A percentile compares a stretch with the other conserved stretches of the same genome.
Conservation (phyloP, 2,888 invertebrate species). For the Tubulanus polymorphus region DNA sequence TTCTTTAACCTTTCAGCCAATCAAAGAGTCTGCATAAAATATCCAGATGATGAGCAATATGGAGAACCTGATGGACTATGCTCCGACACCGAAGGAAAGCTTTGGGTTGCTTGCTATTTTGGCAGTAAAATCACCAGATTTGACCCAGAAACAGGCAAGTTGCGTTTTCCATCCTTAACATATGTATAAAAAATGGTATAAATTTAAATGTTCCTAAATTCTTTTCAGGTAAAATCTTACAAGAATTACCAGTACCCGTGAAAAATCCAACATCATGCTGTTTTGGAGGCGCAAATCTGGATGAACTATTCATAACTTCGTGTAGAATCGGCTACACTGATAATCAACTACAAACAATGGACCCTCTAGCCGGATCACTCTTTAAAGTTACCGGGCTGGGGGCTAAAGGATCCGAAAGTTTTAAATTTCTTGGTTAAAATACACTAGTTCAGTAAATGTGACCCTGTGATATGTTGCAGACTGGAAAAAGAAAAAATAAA, state of each 20-base stretch:
- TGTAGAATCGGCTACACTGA: constrained; percentile 53
- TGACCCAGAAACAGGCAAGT: constrained; percentile 47
- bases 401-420: constrained; percentile 41
- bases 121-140: constrained; percentile 63
- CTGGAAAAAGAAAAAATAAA: too few relatives aligned
- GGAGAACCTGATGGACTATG: constrained; percentile 65
- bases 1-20: too few relatives aligned
- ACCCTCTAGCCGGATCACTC: constrained; percentile 44
- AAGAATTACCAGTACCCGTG: constrained; percentile 63
- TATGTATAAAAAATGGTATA: too few relatives aligned
- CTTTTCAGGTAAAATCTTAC: constrained; percentile 59
- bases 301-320: constrained; percentile 68
- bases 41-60: too few relatives aligned
- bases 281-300: constrained; percentile 67
- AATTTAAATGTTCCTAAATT: too few relatives aligned
- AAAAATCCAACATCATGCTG: constrained; percentile 67
- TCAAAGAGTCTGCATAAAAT: too few relatives aligned
- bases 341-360: constrained; percentile 44
- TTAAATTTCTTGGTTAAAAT: too few relatives aligned
- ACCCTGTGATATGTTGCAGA: too few relatives aligned
- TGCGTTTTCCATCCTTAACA: too few relatives aligned
- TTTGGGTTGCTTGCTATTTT: constrained; percentile 73
- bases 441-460: too few relatives aligned
- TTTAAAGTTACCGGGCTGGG: constrained; percentile 46
- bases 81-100: constrained; percentile 71